A percentile compares a stretch with the other conserved stretches of the same genome.
phyloP scores from a whole-genome alignment of 2,888 invertebrate genomes.

The Spatulosminthurus flaviceps region DNA sequence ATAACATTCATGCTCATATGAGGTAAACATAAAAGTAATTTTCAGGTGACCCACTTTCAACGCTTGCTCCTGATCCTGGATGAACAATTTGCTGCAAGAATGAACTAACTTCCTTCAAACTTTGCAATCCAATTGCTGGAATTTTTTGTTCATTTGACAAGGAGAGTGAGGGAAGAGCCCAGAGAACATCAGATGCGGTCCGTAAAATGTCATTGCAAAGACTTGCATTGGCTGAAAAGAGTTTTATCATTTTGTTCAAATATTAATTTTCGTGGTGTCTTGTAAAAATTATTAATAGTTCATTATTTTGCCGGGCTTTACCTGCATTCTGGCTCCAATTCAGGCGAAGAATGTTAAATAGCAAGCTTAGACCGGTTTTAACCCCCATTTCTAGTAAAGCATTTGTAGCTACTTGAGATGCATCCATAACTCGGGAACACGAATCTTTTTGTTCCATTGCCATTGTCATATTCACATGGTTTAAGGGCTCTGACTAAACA shows the following conservation, averaged over 20 bases:
- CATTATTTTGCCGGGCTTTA: no score
- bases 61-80: slow-evolving; percentile 69
- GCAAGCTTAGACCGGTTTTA: slow-evolving; percentile 71
- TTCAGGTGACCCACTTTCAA: slow-evolving; percentile 64
- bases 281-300: no score
- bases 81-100: slow-evolving; percentile 70
- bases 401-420: slow-evolving; percentile 67
- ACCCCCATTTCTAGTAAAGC: slow-evolving; percentile 73
- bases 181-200: slow-evolving; percentile 71
- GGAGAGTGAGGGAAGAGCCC: slow-evolving; percentile 71
- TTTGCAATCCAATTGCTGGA: slow-evolving; percentile 69
- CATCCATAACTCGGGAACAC: slow-evolving; percentile 36
- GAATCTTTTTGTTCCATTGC: slow-evolving; percentile 36
- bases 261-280: not conserved
- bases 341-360: slow-evolving; percentile 72
- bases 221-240: slow-evolving; percentile 64
- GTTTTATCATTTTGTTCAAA: slow-evolving; percentile 1
- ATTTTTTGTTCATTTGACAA: slow-evolving; percentile 72
- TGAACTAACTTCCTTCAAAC: slow-evolving; percentile 70
- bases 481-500: slow-evolving; percentile 32
- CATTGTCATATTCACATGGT: slow-evolving; percentile 14
- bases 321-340: slow-evolving; percentile 70
- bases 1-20: no score
- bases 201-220: slow-evolving; percentile 72
- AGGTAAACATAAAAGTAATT: no score